Percentiles rank a stretch among this genome's conserved stretches.
Evolutionary conservation across 2,113 vertebrate genomes (phyloP).

Genomic region (Oceanodroma tethys): DNA sequence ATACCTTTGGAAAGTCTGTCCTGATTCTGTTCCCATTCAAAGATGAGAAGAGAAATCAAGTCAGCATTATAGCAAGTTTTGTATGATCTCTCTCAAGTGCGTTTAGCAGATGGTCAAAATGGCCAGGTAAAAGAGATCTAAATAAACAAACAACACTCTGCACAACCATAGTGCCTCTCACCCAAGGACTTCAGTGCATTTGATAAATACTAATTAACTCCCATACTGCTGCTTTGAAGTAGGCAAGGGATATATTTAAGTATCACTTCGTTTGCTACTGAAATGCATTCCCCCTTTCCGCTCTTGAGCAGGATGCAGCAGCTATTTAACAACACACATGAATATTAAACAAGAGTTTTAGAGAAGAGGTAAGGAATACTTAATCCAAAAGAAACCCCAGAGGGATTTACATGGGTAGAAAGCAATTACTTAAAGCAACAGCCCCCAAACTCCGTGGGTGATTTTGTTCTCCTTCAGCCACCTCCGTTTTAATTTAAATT

Average conservation of each 20-base stretch:
- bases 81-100: background rate
- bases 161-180: background rate
- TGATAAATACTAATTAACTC: background rate
- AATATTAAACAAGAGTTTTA: conserved; percentile 40
- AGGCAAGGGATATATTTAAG: background rate
- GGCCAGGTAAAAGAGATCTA: background rate
- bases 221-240: background rate
- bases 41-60: background rate
- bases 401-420: background rate
- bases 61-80: background rate
- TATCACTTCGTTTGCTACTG: background rate
- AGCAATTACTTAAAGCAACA: background rate
- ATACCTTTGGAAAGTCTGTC: background rate
- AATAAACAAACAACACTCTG: background rate
- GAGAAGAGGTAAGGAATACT: background rate
- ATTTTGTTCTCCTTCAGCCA: background rate
- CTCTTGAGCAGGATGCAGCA: background rate
- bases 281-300: background rate
- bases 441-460: background rate
- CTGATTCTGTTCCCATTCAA: background rate
- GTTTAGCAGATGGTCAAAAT: background rate
- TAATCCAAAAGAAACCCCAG: background rate
- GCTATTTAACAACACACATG: background rate
- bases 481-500: background rate
- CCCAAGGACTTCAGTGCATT: background rate